Conservation (phyloP, 2,888 invertebrate species). For the Lycocerus yunnanus region DNA sequence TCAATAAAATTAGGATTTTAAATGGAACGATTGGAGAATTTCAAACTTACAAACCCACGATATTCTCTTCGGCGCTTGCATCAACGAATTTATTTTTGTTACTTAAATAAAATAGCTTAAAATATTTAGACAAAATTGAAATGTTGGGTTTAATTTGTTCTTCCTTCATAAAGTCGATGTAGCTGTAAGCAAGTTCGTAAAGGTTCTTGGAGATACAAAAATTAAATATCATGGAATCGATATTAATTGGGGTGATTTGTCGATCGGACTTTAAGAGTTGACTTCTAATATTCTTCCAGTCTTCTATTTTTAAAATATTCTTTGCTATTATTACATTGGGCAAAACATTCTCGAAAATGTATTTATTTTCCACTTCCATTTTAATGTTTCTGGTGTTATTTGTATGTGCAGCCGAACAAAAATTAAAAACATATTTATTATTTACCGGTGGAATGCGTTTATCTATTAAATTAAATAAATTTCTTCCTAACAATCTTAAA, state of each 20-base stretch:
- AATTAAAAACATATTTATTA: not conserved
- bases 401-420: not conserved
- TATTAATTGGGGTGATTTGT: constrained; percentile 57
- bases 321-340: constrained; percentile 5
- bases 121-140: constrained; percentile 62
- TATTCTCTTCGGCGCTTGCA: constrained; percentile 59
- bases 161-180: constrained; percentile 60
- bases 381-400: not conserved
- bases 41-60: constrained; percentile 58
- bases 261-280: constrained; percentile 53
- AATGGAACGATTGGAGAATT: not conserved
- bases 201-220: constrained; percentile 56
- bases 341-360: not conserved
- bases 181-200: constrained; percentile 61
- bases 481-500: not conserved
- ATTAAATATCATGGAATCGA: constrained; percentile 66
- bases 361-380: constrained; percentile 10
- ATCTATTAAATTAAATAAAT: not conserved
- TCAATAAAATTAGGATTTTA: constrained; percentile 4
- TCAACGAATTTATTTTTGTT: constrained; percentile 49
- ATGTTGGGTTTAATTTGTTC: constrained; percentile 60
- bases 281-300: constrained; percentile 56
- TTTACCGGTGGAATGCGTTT: not conserved
- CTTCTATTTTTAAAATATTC: constrained; percentile 5
- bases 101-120: constrained; percentile 59